Conservation (phyloP, 2,797 vertebrate genomes). For the Austrolebias charrua region DNA sequence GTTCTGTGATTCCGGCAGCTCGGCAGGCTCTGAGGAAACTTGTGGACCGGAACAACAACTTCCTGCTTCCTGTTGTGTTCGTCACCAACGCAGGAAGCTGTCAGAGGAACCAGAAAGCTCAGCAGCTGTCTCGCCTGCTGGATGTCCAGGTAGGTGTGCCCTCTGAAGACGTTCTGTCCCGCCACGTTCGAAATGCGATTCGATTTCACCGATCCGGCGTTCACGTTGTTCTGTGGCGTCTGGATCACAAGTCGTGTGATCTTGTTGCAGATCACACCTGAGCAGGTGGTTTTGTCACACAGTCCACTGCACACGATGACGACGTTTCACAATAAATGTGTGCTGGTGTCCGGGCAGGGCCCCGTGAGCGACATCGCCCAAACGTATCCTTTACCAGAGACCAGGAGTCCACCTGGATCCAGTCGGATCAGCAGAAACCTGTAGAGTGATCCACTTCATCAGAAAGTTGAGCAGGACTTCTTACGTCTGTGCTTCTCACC, state of each 20-base stretch:
- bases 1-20: constrained; percentile 83
- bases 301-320: constrained; percentile 86
- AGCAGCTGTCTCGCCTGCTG: constrained; percentile 85
- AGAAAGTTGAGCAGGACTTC: too few species aligned
- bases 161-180: neutral
- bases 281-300: constrained; percentile 90
- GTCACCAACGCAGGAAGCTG: constrained; percentile 91
- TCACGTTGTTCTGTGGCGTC: neutral
- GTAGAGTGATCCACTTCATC: too few species aligned
- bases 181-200: neutral
- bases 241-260: constrained; percentile 2
- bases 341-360: constrained; percentile 90
- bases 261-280: constrained; percentile 78
- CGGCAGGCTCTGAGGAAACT: constrained; percentile 84
- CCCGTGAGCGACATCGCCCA: constrained; percentile 86
- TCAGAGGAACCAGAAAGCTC: constrained; percentile 84
- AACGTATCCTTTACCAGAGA: constrained; percentile 82
- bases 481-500: too few species aligned
- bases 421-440: neutral
- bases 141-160: constrained; percentile 79
- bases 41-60: constrained; percentile 79
- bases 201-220: neutral
- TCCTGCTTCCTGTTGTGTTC: constrained; percentile 87
- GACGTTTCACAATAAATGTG: constrained; percentile 85
- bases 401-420: neutral